Percentiles rank a stretch among this genome's conserved stretches.
Evolutionary conservation across 64 coral and sea anemone genomes (phyloP).

Genomic region (Orbicella faveolata): DNA sequence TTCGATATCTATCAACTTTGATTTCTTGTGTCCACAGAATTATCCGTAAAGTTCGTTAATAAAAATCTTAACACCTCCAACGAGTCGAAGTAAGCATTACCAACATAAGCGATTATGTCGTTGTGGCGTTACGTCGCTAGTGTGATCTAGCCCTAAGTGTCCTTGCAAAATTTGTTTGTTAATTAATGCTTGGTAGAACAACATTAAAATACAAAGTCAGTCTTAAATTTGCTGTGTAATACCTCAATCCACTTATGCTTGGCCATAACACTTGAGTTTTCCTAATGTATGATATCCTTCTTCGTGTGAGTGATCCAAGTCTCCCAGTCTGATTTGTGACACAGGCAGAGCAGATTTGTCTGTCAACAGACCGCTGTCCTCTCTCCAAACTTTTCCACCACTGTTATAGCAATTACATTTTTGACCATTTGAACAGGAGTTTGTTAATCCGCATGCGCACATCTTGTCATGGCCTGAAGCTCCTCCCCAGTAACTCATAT

Average conservation of each 20-base stretch:
- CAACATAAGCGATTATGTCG: too few relatives aligned
- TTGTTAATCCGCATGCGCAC: constrained; percentile 7
- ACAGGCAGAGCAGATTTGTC: background rate
- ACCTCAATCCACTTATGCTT: background rate
- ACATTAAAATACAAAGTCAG: too few relatives aligned
- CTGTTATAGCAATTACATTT: constrained; percentile 4
- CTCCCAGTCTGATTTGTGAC: background rate
- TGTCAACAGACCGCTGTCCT: constrained; percentile 29
- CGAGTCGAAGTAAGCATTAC: too few relatives aligned
- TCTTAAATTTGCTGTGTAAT: too few relatives aligned
- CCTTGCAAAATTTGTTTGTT: too few relatives aligned
- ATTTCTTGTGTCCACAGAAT: too few relatives aligned
- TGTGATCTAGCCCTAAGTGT: too few relatives aligned
- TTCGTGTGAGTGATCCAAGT: background rate
- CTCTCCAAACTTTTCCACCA: background rate
- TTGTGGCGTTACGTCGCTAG: too few relatives aligned
- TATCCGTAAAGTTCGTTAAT: too few relatives aligned
- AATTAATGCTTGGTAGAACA: too few relatives aligned
- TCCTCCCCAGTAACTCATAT: constrained; percentile 16
- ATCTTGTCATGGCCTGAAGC: background rate
- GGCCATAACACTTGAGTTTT: constrained; percentile 27
- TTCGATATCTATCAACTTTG: too few relatives aligned
- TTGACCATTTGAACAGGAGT: background rate
- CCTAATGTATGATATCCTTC: constrained; percentile 31
- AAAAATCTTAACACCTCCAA: too few relatives aligned